Evolutionary conservation across 2,888 invertebrate genomes (phyloP).

Genomic region (Caenorhabditis virilis): DNA sequence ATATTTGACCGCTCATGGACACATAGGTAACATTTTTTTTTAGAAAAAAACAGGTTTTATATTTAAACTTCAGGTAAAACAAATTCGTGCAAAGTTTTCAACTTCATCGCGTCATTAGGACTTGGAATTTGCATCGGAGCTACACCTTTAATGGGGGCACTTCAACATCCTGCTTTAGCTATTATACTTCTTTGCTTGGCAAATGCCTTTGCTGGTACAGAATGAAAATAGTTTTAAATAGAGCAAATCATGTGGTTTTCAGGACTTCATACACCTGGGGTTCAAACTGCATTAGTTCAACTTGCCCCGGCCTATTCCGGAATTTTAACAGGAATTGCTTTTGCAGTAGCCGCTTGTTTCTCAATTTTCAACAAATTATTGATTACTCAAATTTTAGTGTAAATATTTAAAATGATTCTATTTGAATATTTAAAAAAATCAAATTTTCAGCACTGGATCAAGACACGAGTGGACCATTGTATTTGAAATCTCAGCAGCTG

Average conservation of each 20-base stretch:
- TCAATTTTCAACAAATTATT: constrained; percentile 64
- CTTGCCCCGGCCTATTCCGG: constrained; percentile 66
- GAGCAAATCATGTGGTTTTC: background rate
- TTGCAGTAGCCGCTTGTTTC: constrained; percentile 62
- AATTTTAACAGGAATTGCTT: constrained; percentile 64
- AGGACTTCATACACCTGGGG: constrained; percentile 67
- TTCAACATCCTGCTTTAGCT: constrained; percentile 42
- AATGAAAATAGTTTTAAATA: background rate
- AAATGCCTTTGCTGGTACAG: constrained; percentile 64
- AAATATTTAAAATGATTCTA: constrained; percentile 5
- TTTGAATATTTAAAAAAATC: background rate
- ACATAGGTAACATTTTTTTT: constrained; percentile 12
- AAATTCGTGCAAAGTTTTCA: constrained; percentile 48
- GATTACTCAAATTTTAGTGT: constrained; percentile 55
- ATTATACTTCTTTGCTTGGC: constrained; percentile 61
- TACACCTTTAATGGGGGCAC: constrained; percentile 55
- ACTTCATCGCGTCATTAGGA: constrained; percentile 61
- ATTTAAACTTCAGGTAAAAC: constrained; percentile 36
- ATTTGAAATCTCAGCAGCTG: constrained; percentile 63
- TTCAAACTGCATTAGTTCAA: constrained; percentile 67
- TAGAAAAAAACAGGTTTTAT: background rate
- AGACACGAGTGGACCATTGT: constrained; percentile 63
- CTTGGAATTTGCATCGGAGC: constrained; percentile 62
- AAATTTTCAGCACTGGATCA: constrained; percentile 38
- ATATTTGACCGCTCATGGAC: constrained; percentile 41